Evolutionary conservation across 2,888 invertebrate species (phyloP).

Genomic region (Drosophila imparisetae): DNA sequence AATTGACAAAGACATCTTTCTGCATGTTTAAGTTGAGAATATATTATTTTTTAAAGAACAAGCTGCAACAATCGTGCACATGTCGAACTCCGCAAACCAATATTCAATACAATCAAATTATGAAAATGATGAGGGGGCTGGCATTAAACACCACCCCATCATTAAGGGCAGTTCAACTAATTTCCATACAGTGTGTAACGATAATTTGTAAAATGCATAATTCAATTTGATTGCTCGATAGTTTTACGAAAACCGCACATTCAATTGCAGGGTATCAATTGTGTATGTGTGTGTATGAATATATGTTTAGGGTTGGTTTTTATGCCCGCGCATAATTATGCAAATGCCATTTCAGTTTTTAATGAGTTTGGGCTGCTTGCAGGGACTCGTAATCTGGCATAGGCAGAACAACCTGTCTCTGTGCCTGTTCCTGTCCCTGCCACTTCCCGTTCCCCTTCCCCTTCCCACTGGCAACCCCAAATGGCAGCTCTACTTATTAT

Average conservation of each 20-base stretch:
- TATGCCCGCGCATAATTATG: slow-evolving; percentile 35
- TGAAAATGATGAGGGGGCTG: slow-evolving; percentile 2
- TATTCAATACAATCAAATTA: background rate
- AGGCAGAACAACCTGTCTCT: background rate
- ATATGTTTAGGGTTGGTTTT: background rate
- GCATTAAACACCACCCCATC: background rate
- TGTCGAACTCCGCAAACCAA: background rate
- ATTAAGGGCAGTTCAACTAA: slow-evolving; percentile 21
- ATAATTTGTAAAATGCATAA: slow-evolving; percentile 60
- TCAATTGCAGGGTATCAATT: slow-evolving; percentile 34
- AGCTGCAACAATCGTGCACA: background rate
- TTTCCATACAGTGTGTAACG: slow-evolving; percentile 35
- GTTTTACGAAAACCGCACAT: slow-evolving; percentile 16
- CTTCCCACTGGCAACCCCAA: background rate
- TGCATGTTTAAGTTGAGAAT: background rate
- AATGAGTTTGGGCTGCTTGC: slow-evolving; percentile 40
- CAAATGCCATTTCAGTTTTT: slow-evolving; percentile 45
- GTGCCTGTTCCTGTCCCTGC: background rate
- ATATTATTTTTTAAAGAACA: background rate
- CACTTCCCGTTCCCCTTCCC: background rate
- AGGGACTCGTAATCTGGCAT: slow-evolving; percentile 31
- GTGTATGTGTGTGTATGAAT: background rate
- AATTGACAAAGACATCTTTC: background rate
- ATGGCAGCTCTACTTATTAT: slow-evolving; percentile 19
- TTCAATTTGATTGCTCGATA: slow-evolving; percentile 56